A percentile compares a stretch with the other conserved stretches of the same genome.
Evolutionary conservation across 1,140 invertebrate species (phyloP).

Genomic region (Nephotettix cincticeps): DNA sequence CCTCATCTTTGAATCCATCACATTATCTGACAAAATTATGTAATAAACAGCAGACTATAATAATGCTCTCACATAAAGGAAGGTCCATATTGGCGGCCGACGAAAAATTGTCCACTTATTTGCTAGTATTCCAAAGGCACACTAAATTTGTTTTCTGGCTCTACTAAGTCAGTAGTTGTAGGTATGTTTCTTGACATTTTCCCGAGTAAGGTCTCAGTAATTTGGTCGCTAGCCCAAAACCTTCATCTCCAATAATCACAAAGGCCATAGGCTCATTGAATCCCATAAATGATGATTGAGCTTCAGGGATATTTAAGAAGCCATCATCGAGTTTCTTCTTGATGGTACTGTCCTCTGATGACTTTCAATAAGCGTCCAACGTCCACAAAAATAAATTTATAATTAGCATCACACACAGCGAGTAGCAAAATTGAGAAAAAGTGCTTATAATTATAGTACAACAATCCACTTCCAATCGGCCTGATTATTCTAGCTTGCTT

Average conservation of each 20-base stretch:
- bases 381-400: constrained; percentile 17
- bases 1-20: constrained; percentile 10
- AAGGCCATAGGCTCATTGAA: constrained; percentile 40
- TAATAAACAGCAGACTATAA: constrained; percentile 40
- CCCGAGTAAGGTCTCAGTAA: constrained; percentile 46
- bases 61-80: constrained; percentile 36
- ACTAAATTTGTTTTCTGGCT: constrained; percentile 39
- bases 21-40: constrained; percentile 39
- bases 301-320: constrained; percentile 40
- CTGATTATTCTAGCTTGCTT: too few relatives aligned
- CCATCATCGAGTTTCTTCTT: constrained; percentile 35
- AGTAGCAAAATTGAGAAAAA: too few relatives aligned
- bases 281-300: constrained; percentile 35
- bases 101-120: constrained; percentile 44
- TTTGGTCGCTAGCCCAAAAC: constrained; percentile 44
- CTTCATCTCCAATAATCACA: constrained; percentile 48
- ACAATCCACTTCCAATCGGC: too few relatives aligned
- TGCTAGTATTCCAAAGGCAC: constrained; percentile 40
- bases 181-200: constrained; percentile 35
- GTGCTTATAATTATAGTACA: too few relatives aligned
- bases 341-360: constrained; percentile 34
- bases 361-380: too few relatives aligned
- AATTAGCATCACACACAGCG: constrained; percentile 34
- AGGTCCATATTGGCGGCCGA: constrained; percentile 36
- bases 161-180: constrained; percentile 41